Evolutionary conservation across 2,113 vertebrate genomes (phyloP).

Genomic region (Chionomys nivalis): DNA sequence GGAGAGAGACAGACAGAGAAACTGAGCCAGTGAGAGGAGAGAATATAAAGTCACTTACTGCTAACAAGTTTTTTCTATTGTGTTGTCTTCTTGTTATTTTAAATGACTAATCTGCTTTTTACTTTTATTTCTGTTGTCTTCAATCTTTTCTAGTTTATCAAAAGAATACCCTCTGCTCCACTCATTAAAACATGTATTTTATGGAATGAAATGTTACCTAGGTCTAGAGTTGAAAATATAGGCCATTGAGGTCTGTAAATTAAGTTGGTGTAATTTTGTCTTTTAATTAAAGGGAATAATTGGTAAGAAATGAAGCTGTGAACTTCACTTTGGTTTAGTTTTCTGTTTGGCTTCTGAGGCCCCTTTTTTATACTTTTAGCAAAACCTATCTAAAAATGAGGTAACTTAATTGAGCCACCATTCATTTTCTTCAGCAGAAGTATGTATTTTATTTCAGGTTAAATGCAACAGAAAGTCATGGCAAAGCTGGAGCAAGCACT

Average conservation of each 20-base stretch:
- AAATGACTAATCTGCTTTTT: not conserved
- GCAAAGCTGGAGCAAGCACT: not conserved
- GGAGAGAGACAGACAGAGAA: not conserved
- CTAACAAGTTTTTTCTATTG: not conserved
- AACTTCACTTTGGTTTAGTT: slow-evolving; percentile 58
- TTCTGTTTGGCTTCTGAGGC: slow-evolving; percentile 60
- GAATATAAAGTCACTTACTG: not conserved
- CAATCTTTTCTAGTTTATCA: not conserved
- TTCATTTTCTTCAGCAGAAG: slow-evolving; percentile 35
- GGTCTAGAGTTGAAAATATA: slow-evolving; percentile 1
- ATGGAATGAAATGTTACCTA: not conserved
- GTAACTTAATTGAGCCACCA: not conserved
- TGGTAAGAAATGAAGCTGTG: slow-evolving; percentile 62
- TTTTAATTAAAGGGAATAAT: slow-evolving; percentile 4
- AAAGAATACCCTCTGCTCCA: not conserved
- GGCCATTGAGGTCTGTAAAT: not conserved
- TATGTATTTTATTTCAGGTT: not conserved
- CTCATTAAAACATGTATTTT: not conserved
- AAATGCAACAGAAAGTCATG: slow-evolving; percentile 42
- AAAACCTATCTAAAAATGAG: slow-evolving; percentile 16
- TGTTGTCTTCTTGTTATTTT: not conserved
- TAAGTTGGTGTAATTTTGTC: not conserved
- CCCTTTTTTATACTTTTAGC: slow-evolving; percentile 19
- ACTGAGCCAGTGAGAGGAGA: not conserved
- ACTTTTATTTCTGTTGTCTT: not conserved